These are phyloP conservation scores for Lochmaea capreae DNA, from an alignment of 2,888 invertebrate species.

Conservation along the genomic window DNA sequence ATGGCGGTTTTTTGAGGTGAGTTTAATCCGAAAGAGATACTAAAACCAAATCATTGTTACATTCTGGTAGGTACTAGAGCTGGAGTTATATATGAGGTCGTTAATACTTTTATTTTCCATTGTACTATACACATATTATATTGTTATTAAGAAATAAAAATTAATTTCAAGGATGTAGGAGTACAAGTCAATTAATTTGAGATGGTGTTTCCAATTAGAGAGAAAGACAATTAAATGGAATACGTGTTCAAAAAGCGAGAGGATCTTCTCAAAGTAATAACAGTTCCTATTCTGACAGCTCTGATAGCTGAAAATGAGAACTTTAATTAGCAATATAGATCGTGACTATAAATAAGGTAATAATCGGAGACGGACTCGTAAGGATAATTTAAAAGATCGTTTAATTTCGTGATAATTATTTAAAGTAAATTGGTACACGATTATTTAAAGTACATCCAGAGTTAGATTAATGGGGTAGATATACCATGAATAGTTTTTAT, in stretches of 20 bases:
- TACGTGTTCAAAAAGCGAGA: constrained; percentile 39
- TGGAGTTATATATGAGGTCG: no score
- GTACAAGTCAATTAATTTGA: constrained; percentile 6
- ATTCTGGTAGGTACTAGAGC: no score
- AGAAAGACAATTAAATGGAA: constrained; percentile 39
- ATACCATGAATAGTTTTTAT: no score
- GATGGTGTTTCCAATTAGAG: constrained; percentile 21
- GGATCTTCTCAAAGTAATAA: constrained; percentile 51
- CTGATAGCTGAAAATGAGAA: constrained; percentile 63
- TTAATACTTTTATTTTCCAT: no score
- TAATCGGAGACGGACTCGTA: constrained; percentile 61
- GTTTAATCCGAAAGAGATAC: no score
- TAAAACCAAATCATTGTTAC: no score
- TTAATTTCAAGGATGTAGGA: neutral
- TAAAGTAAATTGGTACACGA: neutral
- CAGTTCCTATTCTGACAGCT: constrained; percentile 56
- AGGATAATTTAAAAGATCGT: constrained; percentile 48
- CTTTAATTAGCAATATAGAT: constrained; percentile 67
- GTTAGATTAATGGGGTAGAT: no score
- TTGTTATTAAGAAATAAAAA: no score
- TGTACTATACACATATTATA: no score
- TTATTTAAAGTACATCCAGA: no score
- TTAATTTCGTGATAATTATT: constrained; percentile 9
- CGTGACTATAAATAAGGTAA: constrained; percentile 66
- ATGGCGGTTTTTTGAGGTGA: no score